A percentile compares a stretch with the other conserved stretches of the same genome.
phyloP scores from a whole-genome alignment of 1,140 invertebrate genomes.

The Portunus trituberculatus region DNA sequence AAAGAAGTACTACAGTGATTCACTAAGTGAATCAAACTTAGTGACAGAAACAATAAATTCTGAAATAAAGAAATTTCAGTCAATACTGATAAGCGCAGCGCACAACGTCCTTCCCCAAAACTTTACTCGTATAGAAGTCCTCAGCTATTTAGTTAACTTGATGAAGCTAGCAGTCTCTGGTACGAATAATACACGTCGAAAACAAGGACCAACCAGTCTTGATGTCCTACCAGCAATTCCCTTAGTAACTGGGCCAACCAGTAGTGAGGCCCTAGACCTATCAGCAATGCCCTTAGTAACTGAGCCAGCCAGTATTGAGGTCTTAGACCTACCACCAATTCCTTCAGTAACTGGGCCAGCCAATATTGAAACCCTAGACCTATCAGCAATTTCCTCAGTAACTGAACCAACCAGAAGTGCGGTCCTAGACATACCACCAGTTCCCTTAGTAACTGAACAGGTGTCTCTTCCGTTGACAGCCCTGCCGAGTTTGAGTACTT shows the following conservation, averaged over 20 bases:
- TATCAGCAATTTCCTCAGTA: background rate
- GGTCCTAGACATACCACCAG: too few relatives aligned
- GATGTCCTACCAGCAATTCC: too few relatives aligned
- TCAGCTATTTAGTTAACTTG: constrained; percentile 16
- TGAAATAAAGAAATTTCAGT: background rate
- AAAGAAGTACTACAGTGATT: background rate
- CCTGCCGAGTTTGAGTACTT: background rate
- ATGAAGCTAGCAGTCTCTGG: background rate
- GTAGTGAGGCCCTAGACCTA: too few relatives aligned
- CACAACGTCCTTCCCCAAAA: constrained; percentile 28
- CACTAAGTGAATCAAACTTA: background rate
- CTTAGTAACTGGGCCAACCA: too few relatives aligned
- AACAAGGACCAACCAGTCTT: too few relatives aligned
- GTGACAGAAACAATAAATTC: background rate
- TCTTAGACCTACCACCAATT: too few relatives aligned
- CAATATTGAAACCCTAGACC: too few relatives aligned
- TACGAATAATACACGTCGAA: background rate
- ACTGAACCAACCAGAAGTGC: background rate
- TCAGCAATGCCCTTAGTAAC: too few relatives aligned
- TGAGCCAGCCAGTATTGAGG: too few relatives aligned
- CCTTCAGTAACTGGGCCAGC: background rate
- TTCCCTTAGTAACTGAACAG: background rate
- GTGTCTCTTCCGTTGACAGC: background rate
- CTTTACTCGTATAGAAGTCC: background rate
- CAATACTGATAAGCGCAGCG: constrained; percentile 3